A percentile compares a stretch with the other conserved stretches of the same genome.
Evolutionary conservation across 2,888 invertebrate species (phyloP).

Genomic region (Siphonodentalium dalli): DNA sequence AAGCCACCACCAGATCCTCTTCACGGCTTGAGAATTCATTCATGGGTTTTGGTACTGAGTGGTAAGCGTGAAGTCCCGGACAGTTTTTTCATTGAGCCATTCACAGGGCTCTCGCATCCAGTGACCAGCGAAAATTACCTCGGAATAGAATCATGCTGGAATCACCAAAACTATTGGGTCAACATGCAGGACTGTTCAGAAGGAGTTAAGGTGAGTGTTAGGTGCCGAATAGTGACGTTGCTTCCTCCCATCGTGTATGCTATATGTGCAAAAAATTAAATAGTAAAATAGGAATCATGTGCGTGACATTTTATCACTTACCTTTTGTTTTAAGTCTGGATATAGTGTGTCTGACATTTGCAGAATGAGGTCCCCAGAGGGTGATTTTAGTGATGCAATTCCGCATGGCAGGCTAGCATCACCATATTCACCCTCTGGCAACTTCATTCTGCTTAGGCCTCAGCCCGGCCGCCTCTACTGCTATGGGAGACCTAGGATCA

Average conservation of each 20-base stretch:
- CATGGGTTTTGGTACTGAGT: conserved; percentile 81
- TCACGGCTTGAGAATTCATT: conserved; percentile 71
- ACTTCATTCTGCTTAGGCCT: too few relatives aligned
- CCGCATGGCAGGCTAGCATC: too few relatives aligned
- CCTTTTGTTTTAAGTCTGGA: too few relatives aligned
- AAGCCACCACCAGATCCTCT: conserved; percentile 63
- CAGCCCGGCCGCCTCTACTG: too few relatives aligned
- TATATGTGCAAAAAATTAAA: too few relatives aligned
- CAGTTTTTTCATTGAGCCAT: conserved; percentile 84
- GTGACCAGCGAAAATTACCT: conserved; percentile 72
- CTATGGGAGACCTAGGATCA: too few relatives aligned
- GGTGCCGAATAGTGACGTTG: neutral
- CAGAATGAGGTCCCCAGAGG: too few relatives aligned
- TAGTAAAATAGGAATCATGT: too few relatives aligned
- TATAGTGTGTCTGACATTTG: too few relatives aligned
- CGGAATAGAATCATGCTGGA: conserved; percentile 85
- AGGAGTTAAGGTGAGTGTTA: conserved; percentile 58
- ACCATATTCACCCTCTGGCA: too few relatives aligned
- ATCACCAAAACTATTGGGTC: conserved; percentile 77
- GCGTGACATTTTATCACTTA: too few relatives aligned
- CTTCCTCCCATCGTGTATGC: neutral
- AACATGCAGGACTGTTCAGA: conserved; percentile 66
- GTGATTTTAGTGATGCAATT: too few relatives aligned
- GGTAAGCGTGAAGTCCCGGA: conserved; percentile 71
- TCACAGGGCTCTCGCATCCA: conserved; percentile 76